Percentiles rank a stretch among this genome's conserved stretches.
Conservation (phyloP, 2,797 vertebrate genomes). For the Ctenopoma multispine region DNA sequence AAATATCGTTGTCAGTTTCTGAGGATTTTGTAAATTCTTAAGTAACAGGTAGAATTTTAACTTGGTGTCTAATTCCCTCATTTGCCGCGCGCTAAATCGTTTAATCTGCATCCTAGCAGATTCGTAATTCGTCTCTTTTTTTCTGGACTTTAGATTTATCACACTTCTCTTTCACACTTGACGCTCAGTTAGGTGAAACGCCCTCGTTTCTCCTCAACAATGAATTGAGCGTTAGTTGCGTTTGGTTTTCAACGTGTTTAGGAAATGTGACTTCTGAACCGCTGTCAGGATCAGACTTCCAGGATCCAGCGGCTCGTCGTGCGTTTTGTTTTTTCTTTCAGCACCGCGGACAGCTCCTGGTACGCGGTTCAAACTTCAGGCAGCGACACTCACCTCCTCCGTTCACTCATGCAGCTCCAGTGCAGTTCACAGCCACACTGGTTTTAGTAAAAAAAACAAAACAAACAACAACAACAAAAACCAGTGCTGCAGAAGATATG, state of each 20-base stretch:
- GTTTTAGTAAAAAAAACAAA: not conserved
- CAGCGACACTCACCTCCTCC: conserved; percentile 29
- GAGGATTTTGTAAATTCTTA: conserved; percentile 6
- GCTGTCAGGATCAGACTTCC: conserved; percentile 42
- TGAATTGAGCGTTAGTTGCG: conserved; percentile 30
- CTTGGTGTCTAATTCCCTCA: not conserved
- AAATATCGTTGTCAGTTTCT: not conserved
- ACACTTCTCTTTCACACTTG: conserved; percentile 8
- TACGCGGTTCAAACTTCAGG: conserved; percentile 70
- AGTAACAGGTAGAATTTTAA: conserved; percentile 67
- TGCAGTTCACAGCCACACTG: conserved; percentile 19
- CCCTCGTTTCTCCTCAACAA: not conserved
- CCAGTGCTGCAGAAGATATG: conserved; percentile 56
- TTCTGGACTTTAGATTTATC: not conserved
- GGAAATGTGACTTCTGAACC: conserved; percentile 54
- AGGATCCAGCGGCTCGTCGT: conserved; percentile 51
- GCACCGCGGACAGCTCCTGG: conserved; percentile 82
- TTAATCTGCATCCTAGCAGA: not conserved
- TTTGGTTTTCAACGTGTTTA: conserved; percentile 9
- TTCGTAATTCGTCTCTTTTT: conserved; percentile 9
- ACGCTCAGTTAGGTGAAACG: conserved; percentile 6
- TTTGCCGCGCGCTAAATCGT: not conserved
- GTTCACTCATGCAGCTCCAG: conserved; percentile 21
- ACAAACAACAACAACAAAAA: not conserved
- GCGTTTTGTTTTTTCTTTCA: conserved; percentile 66